These are phyloP conservation scores for Frankliniella fusca DNA, from an alignment of 2,888 invertebrate species.

Conservation along the genomic window DNA sequence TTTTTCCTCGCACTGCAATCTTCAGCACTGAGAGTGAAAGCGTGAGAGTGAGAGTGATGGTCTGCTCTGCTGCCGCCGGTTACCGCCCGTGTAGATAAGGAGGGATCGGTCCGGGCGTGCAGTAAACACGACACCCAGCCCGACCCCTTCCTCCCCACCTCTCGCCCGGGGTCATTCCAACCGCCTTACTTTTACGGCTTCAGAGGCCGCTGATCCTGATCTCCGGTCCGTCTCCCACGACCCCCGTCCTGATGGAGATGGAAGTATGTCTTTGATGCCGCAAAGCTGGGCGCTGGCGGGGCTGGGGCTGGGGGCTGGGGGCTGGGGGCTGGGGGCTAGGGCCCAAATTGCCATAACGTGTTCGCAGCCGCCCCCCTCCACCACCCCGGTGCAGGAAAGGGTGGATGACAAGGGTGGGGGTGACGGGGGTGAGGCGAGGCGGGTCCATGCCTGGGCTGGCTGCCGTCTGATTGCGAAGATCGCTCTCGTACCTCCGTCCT, in stretches of 20 bases:
- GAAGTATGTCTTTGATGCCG: background rate
- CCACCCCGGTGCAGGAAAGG: background rate
- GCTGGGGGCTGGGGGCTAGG: background rate
- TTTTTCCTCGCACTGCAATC: background rate
- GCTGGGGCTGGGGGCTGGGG: background rate
- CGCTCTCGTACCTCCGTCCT: too few relatives aligned
- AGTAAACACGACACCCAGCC: too few relatives aligned
- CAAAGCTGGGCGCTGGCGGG: background rate
- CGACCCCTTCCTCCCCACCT: background rate
- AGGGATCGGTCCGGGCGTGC: too few relatives aligned
- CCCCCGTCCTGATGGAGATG: background rate
- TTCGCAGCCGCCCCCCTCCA: background rate
- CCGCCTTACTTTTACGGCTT: background rate
- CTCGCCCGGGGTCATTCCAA: background rate
- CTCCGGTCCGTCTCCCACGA: background rate
- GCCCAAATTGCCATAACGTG: background rate
- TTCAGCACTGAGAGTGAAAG: background rate
- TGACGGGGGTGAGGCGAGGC: too few relatives aligned
- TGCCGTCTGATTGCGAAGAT: too few relatives aligned
- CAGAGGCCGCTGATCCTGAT: background rate
- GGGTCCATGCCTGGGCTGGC: too few relatives aligned
- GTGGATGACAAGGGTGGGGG: too few relatives aligned
- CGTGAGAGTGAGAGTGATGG: background rate
- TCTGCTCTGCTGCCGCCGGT: background rate
- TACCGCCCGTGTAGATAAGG: background rate